Evolutionary conservation across 2,888 invertebrate genomes (phyloP), one percentile per base, ranked within the genome.

Genomic region (Panopea generosa): DNA sequence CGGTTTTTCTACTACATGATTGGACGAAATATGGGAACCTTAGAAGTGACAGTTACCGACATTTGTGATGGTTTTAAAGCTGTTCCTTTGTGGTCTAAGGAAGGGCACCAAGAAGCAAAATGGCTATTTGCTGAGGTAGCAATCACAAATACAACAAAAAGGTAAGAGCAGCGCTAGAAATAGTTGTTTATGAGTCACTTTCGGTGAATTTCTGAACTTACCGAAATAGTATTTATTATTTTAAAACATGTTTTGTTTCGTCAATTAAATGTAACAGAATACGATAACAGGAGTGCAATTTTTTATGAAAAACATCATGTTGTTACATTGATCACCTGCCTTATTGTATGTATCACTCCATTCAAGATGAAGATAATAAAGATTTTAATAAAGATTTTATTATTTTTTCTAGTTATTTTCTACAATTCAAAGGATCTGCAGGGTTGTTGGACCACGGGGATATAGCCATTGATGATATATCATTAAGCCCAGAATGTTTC

Each of bases 401-500:
- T n/a, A n/a, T n/a, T n/a, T n/a, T 33, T 60, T 59, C 16, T 55
- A 77, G 77, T 16, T 77, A 69, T 61, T 4, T 56, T 16, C 27
- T 77, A 2, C 67, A 77, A 40, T 73, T 77, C 27, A 18, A 27
- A 18, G 73, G 60, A 0, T 40, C 7, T 20, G 69, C 53, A n/a
- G 47, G 62, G 0, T 1, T 70, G 33, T 2, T 60, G 20, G 33
- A 62, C 14, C 77, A 82, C 24, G 82, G 84, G n/a, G 82, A 84
- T 59, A 84, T 82, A 43, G 84, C 84, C 9, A 53, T 84, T 16
- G 84, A 84, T 40, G 84, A 84, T 33, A 45, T 84, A 18, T 75
- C 82, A 9, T 55, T 77, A 24, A 77, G 70, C 38, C 77, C 82
- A 14, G 79, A 61, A 22, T 84, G 82, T 50, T 84, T 76, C 59